These are phyloP conservation scores for Carduelis carduelis DNA, from an alignment of 2,797 vertebrate species.

Conservation along the genomic window DNA sequence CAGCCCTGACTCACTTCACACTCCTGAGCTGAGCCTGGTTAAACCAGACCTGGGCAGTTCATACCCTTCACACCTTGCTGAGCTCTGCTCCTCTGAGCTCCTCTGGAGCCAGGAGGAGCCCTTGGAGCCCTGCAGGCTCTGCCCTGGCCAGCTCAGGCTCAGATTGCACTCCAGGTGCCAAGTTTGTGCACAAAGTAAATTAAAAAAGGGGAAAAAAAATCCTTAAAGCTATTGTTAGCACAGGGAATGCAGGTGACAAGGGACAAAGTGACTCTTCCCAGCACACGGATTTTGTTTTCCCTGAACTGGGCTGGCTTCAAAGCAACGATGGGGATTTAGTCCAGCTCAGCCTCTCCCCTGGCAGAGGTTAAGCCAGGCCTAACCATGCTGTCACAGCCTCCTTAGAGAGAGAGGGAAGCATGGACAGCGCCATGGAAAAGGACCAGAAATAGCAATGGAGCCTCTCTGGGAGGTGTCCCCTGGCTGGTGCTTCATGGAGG, in stretches of 20 bases:
- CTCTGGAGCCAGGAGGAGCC: neutral
- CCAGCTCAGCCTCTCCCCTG: neutral
- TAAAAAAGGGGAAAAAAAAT: neutral
- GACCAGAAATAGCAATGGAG: accelerated
- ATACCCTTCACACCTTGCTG: neutral
- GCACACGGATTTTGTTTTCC: neutral
- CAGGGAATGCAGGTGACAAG: neutral
- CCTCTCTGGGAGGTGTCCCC: neutral
- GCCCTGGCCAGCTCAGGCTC: neutral
- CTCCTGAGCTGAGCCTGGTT: neutral
- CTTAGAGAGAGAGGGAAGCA: neutral
- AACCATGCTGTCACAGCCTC: neutral
- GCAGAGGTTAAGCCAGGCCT: neutral
- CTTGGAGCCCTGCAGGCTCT: neutral
- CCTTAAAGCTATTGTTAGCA: neutral
- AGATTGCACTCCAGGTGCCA: neutral
- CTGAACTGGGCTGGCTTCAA: neutral
- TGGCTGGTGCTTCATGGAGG: neutral
- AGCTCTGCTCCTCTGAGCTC: neutral
- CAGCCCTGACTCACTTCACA: neutral
- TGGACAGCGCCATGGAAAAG: neutral
- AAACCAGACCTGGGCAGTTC: neutral
- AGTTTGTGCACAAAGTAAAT: neutral
- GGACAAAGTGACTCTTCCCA: neutral
- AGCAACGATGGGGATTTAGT: neutral